Conservation (phyloP, 2,888 invertebrate species). For the Trissoscelio sp. region DNA sequence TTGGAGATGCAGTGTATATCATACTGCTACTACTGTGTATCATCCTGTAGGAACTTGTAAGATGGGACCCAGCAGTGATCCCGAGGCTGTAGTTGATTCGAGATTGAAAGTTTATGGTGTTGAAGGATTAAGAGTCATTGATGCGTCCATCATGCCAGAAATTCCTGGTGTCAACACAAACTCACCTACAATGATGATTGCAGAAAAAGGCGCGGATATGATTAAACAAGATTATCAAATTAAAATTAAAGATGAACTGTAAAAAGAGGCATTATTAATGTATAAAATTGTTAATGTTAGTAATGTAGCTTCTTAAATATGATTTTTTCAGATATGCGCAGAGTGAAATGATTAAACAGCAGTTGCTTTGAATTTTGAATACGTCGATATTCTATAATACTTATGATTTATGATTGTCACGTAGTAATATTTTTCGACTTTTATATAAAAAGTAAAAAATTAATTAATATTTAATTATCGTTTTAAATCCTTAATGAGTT, state of each 20-base stretch:
- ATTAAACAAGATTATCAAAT: constrained; percentile 85
- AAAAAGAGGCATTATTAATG: too few species aligned
- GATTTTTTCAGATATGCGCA: too few species aligned
- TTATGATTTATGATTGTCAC: too few species aligned
- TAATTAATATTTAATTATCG: too few species aligned
- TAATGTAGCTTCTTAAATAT: too few species aligned
- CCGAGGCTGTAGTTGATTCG: constrained; percentile 85
- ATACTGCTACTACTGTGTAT: constrained; percentile 85
- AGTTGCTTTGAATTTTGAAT: too few species aligned
- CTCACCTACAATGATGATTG: constrained; percentile 87
- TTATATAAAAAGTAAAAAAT: too few species aligned
- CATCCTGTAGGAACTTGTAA: constrained; percentile 87
- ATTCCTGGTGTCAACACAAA: constrained; percentile 87
- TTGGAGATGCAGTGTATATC: constrained; percentile 84
- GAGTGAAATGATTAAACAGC: too few species aligned
- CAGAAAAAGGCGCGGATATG: constrained; percentile 87
- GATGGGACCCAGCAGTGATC: constrained; percentile 85
- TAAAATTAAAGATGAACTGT: constrained; percentile 78
- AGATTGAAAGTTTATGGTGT: constrained; percentile 85
- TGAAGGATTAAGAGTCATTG: constrained; percentile 85
- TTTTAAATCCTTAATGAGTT: too few species aligned
- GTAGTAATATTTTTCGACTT: too few species aligned
- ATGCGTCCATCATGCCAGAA: constrained; percentile 88
- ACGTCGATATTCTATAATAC: too few species aligned
- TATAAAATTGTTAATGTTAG: too few species aligned